Conservation (phyloP, 2,113 vertebrate species). For the Dipodomys stephensi region DNA sequence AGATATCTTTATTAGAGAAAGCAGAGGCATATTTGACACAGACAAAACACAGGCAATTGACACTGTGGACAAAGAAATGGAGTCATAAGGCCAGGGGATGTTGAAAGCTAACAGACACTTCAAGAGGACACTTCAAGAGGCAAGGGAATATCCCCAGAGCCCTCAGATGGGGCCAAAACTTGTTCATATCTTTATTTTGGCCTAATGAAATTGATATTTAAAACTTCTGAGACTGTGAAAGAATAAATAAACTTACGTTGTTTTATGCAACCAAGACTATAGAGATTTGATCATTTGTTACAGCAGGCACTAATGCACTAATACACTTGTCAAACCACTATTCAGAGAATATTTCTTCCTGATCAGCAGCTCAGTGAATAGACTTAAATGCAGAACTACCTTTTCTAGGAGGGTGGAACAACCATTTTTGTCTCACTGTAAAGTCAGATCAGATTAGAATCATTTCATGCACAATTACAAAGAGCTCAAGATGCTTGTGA, state of each 20-base stretch:
- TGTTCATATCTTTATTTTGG: neutral
- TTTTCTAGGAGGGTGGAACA: neutral
- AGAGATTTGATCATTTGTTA: neutral
- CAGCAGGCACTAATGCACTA: neutral
- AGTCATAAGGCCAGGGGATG: neutral
- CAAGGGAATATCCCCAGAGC: neutral
- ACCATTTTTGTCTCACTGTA: neutral
- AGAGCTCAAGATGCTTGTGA: neutral
- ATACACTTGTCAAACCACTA: neutral
- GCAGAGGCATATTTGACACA: neutral
- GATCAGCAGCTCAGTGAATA: neutral
- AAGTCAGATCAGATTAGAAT: slow-evolving; percentile 4
- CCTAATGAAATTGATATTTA: neutral
- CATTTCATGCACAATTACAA: neutral
- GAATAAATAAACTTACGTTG: neutral
- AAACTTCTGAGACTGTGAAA: neutral
- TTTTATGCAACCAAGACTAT: neutral
- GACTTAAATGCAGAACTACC: neutral
- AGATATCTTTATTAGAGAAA: neutral
- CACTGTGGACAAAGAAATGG: neutral
- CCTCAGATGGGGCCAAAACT: neutral
- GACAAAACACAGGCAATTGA: neutral
- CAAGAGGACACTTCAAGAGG: neutral
- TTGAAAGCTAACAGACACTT: neutral
- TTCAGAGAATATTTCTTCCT: neutral